phyloP scores from a whole-genome alignment of 2,113 vertebrate species.

The Dicrurus megarhynchus region DNA sequence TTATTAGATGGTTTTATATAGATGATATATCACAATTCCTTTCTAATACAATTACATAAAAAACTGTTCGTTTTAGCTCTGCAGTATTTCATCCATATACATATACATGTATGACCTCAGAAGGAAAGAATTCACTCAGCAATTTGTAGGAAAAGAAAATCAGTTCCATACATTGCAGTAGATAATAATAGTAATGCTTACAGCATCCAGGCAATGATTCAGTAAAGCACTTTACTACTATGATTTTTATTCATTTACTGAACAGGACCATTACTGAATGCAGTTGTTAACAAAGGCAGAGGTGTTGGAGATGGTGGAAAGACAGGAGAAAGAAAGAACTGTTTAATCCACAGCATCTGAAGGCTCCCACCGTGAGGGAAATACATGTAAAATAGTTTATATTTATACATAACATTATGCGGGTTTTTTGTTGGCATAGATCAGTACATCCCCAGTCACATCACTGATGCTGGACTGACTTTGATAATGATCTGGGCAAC shows the following conservation, averaged over 20 bases:
- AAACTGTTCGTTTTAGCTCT: not conserved
- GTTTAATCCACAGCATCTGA: not conserved
- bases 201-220: conserved; percentile 4
- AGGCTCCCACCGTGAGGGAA: not conserved
- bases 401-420: not conserved
- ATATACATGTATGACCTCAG: not conserved
- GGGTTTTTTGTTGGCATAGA: not conserved
- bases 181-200: not conserved
- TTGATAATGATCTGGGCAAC: not conserved
- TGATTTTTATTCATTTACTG: conserved; percentile 34
- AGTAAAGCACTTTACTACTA: not conserved
- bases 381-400: not conserved
- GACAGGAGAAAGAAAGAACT: not conserved
- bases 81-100: not conserved
- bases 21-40: conserved; percentile 14
- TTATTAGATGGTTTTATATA: conserved; percentile 36
- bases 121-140: not conserved
- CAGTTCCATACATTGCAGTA: not conserved
- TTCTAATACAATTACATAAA: conserved; percentile 23
- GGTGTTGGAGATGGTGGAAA: not conserved
- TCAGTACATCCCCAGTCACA: not conserved
- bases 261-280: not conserved
- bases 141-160: conserved; percentile 19
- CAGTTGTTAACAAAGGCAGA: conserved; percentile 6
- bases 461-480: not conserved